Conservation (phyloP, 2,113 vertebrate genomes). For the Alethe diademata region DNA sequence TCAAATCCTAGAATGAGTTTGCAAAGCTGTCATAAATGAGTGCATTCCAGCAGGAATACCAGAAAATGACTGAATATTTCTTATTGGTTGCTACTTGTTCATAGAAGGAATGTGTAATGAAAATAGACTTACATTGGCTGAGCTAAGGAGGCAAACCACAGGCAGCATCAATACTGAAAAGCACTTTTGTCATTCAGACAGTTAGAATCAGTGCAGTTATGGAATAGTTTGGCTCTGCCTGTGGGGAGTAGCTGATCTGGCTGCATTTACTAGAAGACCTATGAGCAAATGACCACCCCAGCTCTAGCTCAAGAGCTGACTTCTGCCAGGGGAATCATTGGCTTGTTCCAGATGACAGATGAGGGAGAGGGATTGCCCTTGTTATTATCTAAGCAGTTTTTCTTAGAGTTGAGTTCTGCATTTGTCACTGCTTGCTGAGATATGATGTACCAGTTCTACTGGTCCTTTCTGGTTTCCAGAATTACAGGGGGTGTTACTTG, state of each 20-base stretch:
- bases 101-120: neutral
- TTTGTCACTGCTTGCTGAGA: neutral
- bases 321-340: neutral
- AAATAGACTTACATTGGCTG: neutral
- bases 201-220: neutral
- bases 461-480: constrained; percentile 7
- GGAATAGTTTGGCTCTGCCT: neutral
- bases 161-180: neutral
- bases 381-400: neutral
- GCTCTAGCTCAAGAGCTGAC: neutral
- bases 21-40: neutral
- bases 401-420: neutral
- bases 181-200: neutral
- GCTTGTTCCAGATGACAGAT: neutral
- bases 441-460: neutral
- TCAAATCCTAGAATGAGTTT: neutral
- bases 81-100: neutral
- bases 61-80: neutral
- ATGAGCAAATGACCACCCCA: neutral
- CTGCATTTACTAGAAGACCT: neutral
- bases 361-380: neutral
- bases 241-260: neutral
- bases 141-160: neutral
- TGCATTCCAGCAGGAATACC: neutral
- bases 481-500: neutral